A percentile compares a stretch with the other conserved stretches of the same genome.
These are phyloP conservation scores for Seladonia tumulorum DNA, from an alignment of 2,888 invertebrate species.

Conservation along the genomic window DNA sequence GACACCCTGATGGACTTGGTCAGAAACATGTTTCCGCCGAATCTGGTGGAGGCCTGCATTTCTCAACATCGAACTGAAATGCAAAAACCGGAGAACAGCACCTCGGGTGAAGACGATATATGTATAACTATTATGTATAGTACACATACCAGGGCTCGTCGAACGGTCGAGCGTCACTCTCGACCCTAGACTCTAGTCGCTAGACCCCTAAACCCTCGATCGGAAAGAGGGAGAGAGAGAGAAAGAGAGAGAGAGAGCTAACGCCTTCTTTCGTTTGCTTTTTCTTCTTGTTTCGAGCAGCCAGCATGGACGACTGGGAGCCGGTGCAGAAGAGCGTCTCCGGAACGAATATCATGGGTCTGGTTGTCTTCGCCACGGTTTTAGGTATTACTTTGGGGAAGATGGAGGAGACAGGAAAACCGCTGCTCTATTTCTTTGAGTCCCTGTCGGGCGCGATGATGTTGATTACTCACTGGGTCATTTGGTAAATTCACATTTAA, in stretches of 20 bases:
- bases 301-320: conserved; percentile 86
- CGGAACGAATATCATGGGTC: conserved; percentile 93
- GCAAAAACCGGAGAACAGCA: conserved; percentile 57
- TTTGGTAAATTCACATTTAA: conserved; percentile 89
- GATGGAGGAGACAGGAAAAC: conserved; percentile 93
- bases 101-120: conserved; percentile 23
- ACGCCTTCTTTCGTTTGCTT: neutral
- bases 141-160: neutral
- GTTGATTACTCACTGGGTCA: conserved; percentile 98
- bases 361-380: conserved; percentile 93
- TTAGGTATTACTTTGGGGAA: conserved; percentile 96
- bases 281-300: conserved; percentile 44
- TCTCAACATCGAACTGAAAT: conserved; percentile 87
- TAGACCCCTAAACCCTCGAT: too few relatives aligned
- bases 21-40: conserved; percentile 97
- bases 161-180: too few relatives aligned
- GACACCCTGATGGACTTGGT: conserved; percentile 97
- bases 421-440: conserved; percentile 94
- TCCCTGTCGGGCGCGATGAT: conserved; percentile 97
- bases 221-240: too few relatives aligned
- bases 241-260: neutral
- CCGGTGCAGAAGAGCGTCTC: conserved; percentile 89
- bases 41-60: conserved; percentile 94
- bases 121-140: neutral
- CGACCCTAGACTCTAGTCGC: neutral